Evolutionary conservation across 1,140 invertebrate genomes (phyloP).

Genomic region (Medauroidea extradentata): DNA sequence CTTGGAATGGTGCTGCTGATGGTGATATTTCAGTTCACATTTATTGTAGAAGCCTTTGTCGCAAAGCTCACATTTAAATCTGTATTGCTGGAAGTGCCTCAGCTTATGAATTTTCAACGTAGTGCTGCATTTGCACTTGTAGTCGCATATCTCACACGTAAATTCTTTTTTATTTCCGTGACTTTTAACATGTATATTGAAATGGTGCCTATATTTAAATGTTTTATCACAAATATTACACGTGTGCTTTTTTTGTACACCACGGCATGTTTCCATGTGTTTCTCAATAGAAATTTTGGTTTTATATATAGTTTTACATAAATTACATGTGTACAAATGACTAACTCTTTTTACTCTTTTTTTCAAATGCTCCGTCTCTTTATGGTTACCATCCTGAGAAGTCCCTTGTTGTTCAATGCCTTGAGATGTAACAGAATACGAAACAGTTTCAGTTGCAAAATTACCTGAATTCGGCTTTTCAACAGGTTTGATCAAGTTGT

Average conservation of each 20-base stretch:
- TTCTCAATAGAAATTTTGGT: no score
- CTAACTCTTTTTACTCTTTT: no score
- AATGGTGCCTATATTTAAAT: not conserved
- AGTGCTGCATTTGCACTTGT: not conserved
- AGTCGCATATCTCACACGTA: constrained; percentile 8
- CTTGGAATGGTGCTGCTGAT: constrained; percentile 17
- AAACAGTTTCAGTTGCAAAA: no score
- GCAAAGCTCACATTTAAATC: constrained; percentile 45
- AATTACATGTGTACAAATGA: no score
- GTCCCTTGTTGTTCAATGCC: no score
- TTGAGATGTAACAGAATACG: no score
- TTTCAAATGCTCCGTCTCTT: no score
- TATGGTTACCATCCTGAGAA: no score
- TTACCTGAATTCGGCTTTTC: no score
- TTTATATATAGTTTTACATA: no score
- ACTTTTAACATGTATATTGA: constrained; percentile 4
- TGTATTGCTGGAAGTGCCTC: constrained; percentile 5
- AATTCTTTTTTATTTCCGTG: constrained; percentile 7
- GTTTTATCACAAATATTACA: constrained; percentile 10
- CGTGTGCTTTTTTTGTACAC: not conserved
- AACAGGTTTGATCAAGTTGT: no score
- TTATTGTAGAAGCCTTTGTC: constrained; percentile 39
- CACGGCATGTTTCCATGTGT: no score
- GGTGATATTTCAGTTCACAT: not conserved
- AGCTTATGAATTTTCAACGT: not conserved